These are phyloP conservation scores for Unio delphinus DNA, from an alignment of 2,888 invertebrate species.

Conservation along the genomic window DNA sequence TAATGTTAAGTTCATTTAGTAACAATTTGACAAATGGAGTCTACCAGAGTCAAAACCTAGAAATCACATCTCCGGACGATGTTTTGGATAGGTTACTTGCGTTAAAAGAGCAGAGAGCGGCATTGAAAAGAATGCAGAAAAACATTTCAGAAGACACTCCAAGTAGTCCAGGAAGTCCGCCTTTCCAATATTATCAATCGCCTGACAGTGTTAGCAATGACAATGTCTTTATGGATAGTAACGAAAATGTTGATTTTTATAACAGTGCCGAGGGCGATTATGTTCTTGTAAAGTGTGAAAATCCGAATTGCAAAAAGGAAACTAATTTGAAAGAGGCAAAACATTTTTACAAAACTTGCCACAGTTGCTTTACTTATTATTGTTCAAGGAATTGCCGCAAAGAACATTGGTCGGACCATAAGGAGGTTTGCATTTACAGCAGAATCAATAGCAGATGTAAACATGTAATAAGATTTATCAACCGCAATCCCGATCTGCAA, in stretches of 20 bases:
- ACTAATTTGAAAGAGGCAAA: slow-evolving; percentile 81
- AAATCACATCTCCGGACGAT: slow-evolving; percentile 44
- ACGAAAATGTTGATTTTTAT: slow-evolving; percentile 12
- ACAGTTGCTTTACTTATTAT: slow-evolving; percentile 95
- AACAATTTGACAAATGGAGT: slow-evolving; percentile 17
- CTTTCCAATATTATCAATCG: slow-evolving; percentile 10
- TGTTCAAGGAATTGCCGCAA: slow-evolving; percentile 92
- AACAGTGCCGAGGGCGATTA: slow-evolving; percentile 27
- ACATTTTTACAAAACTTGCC: slow-evolving; percentile 89
- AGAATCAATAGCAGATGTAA: slow-evolving; percentile 91
- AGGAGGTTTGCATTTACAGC: slow-evolving; percentile 87
- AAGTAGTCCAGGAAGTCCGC: slow-evolving; percentile 28
- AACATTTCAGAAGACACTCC: slow-evolving; percentile 15
- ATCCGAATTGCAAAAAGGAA: slow-evolving; percentile 63
- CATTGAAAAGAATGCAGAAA: slow-evolving; percentile 25
- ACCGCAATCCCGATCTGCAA: slow-evolving; percentile 73
- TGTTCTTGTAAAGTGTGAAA: slow-evolving; percentile 53
- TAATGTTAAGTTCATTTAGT: slow-evolving; percentile 26
- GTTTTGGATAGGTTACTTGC: slow-evolving; percentile 51
- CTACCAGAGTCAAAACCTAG: slow-evolving; percentile 17
- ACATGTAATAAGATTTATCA: slow-evolving; percentile 72
- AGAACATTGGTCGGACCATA: slow-evolving; percentile 94
- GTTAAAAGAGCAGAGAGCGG: slow-evolving; percentile 31
- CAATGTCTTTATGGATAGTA: slow-evolving; percentile 6
- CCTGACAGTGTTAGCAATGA: slow-evolving; percentile 7